Conservation (phyloP, 2,113 vertebrate species). For the Ceuthmochares aereus region DNA sequence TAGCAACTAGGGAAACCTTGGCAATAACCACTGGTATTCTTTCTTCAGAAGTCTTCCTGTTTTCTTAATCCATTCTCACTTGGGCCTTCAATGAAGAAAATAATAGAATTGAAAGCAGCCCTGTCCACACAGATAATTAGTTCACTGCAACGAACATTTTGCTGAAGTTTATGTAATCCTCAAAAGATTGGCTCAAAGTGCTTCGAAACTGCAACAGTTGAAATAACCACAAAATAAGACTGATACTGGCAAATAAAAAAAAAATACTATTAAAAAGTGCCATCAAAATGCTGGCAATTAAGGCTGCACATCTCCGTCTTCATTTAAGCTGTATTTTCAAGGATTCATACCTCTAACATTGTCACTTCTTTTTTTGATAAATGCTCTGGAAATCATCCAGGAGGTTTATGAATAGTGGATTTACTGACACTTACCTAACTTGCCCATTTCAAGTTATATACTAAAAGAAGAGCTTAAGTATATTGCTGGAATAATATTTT, state of each 20-base stretch:
- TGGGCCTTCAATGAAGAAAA: not conserved
- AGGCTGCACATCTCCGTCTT: not conserved
- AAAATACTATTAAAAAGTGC: not conserved
- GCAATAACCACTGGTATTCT: fast-evolving
- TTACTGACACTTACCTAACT: not conserved
- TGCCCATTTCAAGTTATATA: not conserved
- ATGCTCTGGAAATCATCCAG: not conserved
- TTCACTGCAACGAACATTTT: not conserved
- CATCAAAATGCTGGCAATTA: not conserved
- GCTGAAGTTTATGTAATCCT: not conserved
- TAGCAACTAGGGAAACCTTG: not conserved
- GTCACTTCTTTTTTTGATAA: not conserved
- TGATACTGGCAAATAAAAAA: not conserved
- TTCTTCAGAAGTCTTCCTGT: not conserved
- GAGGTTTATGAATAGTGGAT: not conserved
- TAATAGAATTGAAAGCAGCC: not conserved
- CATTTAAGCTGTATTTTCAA: not conserved
- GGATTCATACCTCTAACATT: not conserved
- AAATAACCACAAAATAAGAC: not conserved
- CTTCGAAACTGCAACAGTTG: not conserved
- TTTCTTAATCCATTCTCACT: not conserved
- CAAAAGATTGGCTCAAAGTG: not conserved
- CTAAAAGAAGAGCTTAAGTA: not conserved
- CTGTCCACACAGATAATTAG: not conserved
- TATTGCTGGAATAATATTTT: not conserved